Conservation (phyloP, 2,888 invertebrate genomes). For the Erebia ligea region DNA sequence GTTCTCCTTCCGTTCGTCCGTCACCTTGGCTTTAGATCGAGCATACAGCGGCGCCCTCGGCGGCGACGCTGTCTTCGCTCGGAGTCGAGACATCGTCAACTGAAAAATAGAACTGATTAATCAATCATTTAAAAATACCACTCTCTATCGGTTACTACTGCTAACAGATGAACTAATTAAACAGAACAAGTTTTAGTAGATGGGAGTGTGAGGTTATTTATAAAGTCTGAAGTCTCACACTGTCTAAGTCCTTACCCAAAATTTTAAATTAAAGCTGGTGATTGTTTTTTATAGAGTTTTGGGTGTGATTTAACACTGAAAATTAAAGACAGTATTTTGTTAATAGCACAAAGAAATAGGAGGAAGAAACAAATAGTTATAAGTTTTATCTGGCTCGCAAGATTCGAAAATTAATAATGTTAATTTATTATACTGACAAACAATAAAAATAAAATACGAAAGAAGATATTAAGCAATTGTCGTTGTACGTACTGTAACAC, state of each 20-base stretch:
- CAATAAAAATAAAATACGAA: too few relatives aligned
- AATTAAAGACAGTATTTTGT: conserved; percentile 61
- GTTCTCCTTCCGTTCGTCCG: conserved; percentile 77
- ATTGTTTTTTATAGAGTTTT: conserved; percentile 61
- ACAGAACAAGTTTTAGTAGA: conserved; percentile 49
- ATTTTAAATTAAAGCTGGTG: conserved; percentile 58
- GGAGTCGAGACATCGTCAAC: conserved; percentile 72
- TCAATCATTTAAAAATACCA: conserved; percentile 8
- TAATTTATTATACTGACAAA: not conserved
- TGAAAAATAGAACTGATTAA: conserved; percentile 48
- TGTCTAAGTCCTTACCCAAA: conserved; percentile 66
- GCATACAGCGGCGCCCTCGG: conserved; percentile 65
- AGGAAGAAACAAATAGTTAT: too few relatives aligned
- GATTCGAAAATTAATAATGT: not conserved
- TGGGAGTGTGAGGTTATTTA: conserved; percentile 53
- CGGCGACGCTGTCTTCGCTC: conserved; percentile 69
- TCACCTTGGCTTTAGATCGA: conserved; percentile 68
- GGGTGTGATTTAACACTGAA: conserved; percentile 66
- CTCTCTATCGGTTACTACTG: conserved; percentile 5
- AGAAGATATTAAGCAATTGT: too few relatives aligned
- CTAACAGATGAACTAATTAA: conserved; percentile 2
- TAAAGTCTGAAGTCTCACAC: conserved; percentile 50
- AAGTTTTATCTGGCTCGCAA: not conserved
- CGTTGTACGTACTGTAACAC: too few relatives aligned
- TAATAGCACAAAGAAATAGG: conserved; percentile 33